Conservation (phyloP, 2,888 invertebrate species). For the Ectemnius lituratus region DNA sequence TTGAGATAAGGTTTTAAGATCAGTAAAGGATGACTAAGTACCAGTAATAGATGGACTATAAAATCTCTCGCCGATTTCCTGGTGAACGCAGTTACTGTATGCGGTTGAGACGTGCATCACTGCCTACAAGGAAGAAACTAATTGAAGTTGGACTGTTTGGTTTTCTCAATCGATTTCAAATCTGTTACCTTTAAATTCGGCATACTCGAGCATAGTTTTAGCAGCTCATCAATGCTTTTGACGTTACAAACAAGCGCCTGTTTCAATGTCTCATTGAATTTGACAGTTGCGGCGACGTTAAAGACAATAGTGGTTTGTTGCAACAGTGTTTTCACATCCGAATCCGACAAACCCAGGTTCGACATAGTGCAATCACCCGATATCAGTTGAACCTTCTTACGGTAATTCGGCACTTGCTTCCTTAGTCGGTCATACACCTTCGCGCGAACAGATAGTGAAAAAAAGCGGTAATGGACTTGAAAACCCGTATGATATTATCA, state of each 20-base stretch:
- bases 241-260: slow-evolving; percentile 87
- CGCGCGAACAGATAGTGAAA: background rate
- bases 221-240: slow-evolving; percentile 83
- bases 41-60: slow-evolving; percentile 80
- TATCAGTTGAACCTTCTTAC: slow-evolving; percentile 80
- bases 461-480: too few species aligned
- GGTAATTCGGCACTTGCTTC: slow-evolving; percentile 82
- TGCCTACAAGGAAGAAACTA: background rate
- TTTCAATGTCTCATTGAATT: slow-evolving; percentile 87
- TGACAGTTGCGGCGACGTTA: slow-evolving; percentile 81
- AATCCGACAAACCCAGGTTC: slow-evolving; percentile 81
- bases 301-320: slow-evolving; percentile 80
- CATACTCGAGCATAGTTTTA: slow-evolving; percentile 84
- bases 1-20: slow-evolving; percentile 80
- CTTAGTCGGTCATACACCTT: slow-evolving; percentile 81
- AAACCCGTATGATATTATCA: too few species aligned
- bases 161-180: background rate
- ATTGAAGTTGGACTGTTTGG: slow-evolving; percentile 72
- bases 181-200: slow-evolving; percentile 80
- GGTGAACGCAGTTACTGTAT: slow-evolving; percentile 79
- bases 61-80: slow-evolving; percentile 79
- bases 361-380: slow-evolving; percentile 83
- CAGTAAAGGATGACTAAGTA: slow-evolving; percentile 79
- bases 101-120: slow-evolving; percentile 81
- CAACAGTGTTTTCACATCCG: slow-evolving; percentile 79